phyloP scores from a whole-genome alignment of 2,797 vertebrate genomes.

The Hylomyscus alleni region DNA sequence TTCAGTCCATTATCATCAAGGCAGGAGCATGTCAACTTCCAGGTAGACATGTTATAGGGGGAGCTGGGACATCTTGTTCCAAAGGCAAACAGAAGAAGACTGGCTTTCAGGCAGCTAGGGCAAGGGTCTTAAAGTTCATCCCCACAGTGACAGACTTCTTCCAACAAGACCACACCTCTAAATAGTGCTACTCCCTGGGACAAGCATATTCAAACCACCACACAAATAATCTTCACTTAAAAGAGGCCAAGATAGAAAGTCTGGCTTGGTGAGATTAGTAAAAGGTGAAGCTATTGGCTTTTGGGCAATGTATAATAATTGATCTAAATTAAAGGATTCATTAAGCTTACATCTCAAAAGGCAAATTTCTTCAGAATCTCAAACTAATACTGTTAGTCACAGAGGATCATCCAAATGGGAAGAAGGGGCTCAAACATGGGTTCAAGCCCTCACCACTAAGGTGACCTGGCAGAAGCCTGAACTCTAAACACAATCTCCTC shows the following conservation, averaged over 20 bases:
- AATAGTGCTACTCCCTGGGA: not conserved
- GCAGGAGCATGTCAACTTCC: not conserved
- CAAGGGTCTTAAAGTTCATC: not conserved
- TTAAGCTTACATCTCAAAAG: not conserved
- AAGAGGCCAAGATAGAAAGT: not conserved
- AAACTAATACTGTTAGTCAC: not conserved
- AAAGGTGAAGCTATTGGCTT: not conserved
- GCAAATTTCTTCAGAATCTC: not conserved
- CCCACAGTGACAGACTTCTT: not conserved
- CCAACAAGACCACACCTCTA: not conserved
- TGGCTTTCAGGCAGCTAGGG: not conserved
- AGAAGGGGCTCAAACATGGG: not conserved
- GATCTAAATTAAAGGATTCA: not conserved
- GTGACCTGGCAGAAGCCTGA: not conserved
- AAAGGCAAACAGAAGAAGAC: not conserved
- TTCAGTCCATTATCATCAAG: not conserved
- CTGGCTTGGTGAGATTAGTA: not conserved
- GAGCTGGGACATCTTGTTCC: not conserved
- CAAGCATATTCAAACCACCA: not conserved
- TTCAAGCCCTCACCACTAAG: not conserved
- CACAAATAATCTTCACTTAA: not conserved
- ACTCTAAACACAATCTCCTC: not conserved
- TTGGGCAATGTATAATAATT: not conserved
- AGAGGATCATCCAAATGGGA: not conserved
- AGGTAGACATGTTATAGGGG: not conserved